Base-by-base conservation (phyloP, 2,113 vertebrate species). In the Gopherus flavomarginatus region DNA sequence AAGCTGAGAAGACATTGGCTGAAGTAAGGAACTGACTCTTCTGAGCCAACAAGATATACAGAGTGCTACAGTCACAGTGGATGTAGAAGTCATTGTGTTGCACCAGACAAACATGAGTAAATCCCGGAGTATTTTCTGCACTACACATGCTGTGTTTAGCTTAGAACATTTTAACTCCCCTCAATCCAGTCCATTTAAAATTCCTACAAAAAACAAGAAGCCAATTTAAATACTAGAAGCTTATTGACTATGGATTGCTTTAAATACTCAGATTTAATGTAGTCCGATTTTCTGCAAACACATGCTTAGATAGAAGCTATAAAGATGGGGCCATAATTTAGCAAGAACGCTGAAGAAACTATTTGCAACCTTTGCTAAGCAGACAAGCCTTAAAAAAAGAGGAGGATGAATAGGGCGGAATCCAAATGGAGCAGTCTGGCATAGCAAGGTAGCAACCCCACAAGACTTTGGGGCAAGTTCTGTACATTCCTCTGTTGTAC, bases 161-260 rank as follows among this genome's bases (percentile, higher is more conserved):
- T 95, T 62, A 94, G 94, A 72, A 38, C 35, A 38, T 72, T 72
- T 72, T 72, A 72, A 38, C 19, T 72, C 85, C 82, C 83, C 81
- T 87, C 86, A 96, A 82, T 90, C 91, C 94, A 93, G 85, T 77
- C 75, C 75, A 54, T 93, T 95, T 93, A 94, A 96, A 83, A 86
- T 62, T 86, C 80, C 56, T 42, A 90, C 75, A 88, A 80, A 1
- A 69, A 69, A 69, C 57, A 59, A 59, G 22, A 90, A 96, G 24
- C 44, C 87, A 93, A 89, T 83, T 89, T 86, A 96, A 95, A 96
- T 50, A 89, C 9, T 65, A 94, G 90, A 92, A 96, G 47, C 54
- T 92, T 92, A 90, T 21, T 83, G 59, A 91, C 81, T 93, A 93
- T 77, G 47, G 69, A 90, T 85, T 95, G 56, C 38, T 94, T 94